Percentiles rank a stretch among this genome's conserved stretches.
These are phyloP conservation scores for Choreutis nemorana DNA, from an alignment of 2,888 invertebrate species.

Conservation along the genomic window DNA sequence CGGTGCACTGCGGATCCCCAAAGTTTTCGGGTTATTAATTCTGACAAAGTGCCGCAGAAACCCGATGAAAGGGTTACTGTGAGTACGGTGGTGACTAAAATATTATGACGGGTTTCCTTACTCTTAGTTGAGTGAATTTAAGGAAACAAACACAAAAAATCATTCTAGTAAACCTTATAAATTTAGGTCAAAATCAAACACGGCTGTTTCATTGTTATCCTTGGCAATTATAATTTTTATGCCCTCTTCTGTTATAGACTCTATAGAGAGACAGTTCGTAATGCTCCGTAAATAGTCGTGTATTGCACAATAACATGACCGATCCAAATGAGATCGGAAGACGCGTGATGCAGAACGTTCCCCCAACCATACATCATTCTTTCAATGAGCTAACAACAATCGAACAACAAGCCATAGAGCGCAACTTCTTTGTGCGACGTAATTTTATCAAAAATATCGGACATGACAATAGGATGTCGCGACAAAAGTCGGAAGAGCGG, in stretches of 20 bases:
- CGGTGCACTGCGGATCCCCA: slow-evolving; percentile 28
- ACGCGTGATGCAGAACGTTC: slow-evolving; percentile 29
- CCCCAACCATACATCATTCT: slow-evolving; percentile 48
- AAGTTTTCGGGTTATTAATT: slow-evolving; percentile 58
- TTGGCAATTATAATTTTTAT: slow-evolving; percentile 16
- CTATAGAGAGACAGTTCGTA: slow-evolving; percentile 21
- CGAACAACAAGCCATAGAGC: slow-evolving; percentile 55
- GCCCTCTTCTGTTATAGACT: slow-evolving; percentile 4
- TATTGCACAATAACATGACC: slow-evolving; percentile 39
- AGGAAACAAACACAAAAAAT: slow-evolving; percentile 1
- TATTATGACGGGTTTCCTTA: slow-evolving; percentile 43
- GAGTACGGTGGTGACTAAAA: slow-evolving; percentile 40
- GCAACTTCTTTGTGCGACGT: slow-evolving; percentile 49
- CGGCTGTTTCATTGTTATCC: slow-evolving; percentile 7
- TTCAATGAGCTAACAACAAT: slow-evolving; percentile 59
- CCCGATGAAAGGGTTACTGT: slow-evolving; percentile 49
- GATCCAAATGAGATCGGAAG: slow-evolving; percentile 48
- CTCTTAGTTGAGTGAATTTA: neutral
- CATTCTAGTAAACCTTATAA: too few species aligned
- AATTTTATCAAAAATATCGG: slow-evolving; percentile 64
- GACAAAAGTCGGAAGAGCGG: slow-evolving; percentile 65
- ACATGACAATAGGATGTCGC: slow-evolving; percentile 41
- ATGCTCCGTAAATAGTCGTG: slow-evolving; percentile 36
- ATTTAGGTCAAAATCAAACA: slow-evolving; percentile 4
- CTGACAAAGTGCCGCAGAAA: slow-evolving; percentile 49